These are phyloP conservation scores for Pseudopipra pipra DNA, from an alignment of 2,113 vertebrate genomes.

Conservation along the genomic window DNA sequence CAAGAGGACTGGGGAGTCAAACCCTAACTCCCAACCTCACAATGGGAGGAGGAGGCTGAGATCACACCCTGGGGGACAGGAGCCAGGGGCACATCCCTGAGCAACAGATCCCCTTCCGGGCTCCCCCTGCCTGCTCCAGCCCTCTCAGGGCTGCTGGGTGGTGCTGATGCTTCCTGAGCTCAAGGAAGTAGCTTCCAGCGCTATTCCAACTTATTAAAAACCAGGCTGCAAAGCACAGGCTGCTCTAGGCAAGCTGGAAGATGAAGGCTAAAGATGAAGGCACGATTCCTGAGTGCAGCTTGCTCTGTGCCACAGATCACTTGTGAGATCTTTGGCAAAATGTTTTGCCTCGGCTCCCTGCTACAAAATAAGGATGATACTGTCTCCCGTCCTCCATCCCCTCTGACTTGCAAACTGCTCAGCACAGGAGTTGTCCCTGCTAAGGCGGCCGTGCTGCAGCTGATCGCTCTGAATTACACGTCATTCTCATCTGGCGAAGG, in stretches of 20 bases:
- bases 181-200: neutral
- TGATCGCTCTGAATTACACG: neutral
- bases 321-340: neutral
- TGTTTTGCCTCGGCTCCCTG: rapidly evolving
- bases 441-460: rapidly evolving
- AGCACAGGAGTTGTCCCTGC: neutral
- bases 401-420: neutral
- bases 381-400: neutral
- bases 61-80: rapidly evolving
- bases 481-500: neutral
- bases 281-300: rapidly evolving
- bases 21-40: neutral
- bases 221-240: neutral
- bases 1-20: neutral
- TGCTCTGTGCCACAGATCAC: neutral
- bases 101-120: rapidly evolving
- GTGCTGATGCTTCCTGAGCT: neutral
- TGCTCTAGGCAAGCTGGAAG: neutral
- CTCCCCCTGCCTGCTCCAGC: neutral
- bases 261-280: too few relatives aligned
- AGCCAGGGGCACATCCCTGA: neutral
- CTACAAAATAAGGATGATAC: rapidly evolving
- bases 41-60: neutral
- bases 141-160: neutral
- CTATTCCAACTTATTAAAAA: neutral